Base-by-base conservation (phyloP, 1,140 invertebrate genomes). In the Ruditapes philippinarum region DNA sequence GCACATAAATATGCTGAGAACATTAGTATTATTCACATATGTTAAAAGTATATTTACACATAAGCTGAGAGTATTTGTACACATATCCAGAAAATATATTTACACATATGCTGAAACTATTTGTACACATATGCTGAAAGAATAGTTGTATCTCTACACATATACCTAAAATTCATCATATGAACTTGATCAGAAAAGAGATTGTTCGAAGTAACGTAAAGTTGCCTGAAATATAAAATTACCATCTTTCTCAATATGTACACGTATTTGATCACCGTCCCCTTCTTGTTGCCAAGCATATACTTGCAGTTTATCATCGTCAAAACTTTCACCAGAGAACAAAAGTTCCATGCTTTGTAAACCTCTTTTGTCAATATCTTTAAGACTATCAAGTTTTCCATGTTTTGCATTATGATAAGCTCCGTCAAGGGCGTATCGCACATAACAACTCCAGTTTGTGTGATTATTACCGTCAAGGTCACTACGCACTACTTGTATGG, bases 151-250 rank as follows among this genome's bases (percentile, higher is more conserved):
- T n/a, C n/a, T n/a, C n/a, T n/a, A n/a, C n/a, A n/a, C n/a, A n/a
- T n/a, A n/a, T n/a, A n/a, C n/a, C n/a, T n/a, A n/a, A n/a, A n/a
- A n/a, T n/a, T n/a, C n/a, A n/a, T 49, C 45, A 7, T 49, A 49
- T 68, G 28, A 31, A 68, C 3, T 19, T 25, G 7, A 31, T 36
- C 12, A 38, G 31, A 49, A 5, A 22, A 65, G 51, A 36, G 79
- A 51, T 2, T 82, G 38, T 19, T 82, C 68, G 62, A 83, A 89
- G 51, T 42, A 89, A 28, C 45, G 25, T 22, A 82, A 82, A 1
- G 36, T 89, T 73, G 88, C 83, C 73, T 92, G 91, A 86, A 91
- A 92, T 81, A 91, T 87, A 45, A 89, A 82, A n/a, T 80, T 85
- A 5, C 78, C 62, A 33, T 85, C 81, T 65, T 91, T 92, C 22